Evolutionary conservation across 2,113 vertebrate species (phyloP), one percentile per base, ranked within the genome.

Genomic region (Oreochromis spilurus): DNA sequence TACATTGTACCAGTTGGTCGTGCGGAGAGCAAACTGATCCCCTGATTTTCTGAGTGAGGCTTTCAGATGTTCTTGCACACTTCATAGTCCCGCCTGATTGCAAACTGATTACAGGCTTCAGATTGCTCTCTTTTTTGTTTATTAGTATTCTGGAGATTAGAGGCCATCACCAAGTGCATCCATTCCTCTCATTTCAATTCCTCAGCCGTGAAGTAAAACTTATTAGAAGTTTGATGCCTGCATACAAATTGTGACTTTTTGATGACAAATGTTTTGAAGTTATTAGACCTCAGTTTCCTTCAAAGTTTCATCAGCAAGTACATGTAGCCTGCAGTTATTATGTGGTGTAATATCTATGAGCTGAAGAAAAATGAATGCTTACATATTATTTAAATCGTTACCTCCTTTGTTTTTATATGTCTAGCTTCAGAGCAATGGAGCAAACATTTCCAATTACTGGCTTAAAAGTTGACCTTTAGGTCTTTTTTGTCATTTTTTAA

Each of bases 61-160:
- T 83, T 62, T 91, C 78, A 70, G 72, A 77, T 57, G 78, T 21
- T 40, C 86, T 21, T 50, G 78, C 79, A 26, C 48, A 84, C 84
- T 83, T 77, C 36, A 48, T 50, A 26, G 40, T 75, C 78, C 38
- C 4, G 12, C 84, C 88, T 91, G 87, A 94, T 86, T 90, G 80
- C 67, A 85, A 89, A 89, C 67, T 90, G 84, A 90, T 91, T 90
- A 75, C 67, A 67, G 3, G 52, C 81, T 77, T 88, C 40, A 86
- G 70, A 88, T 90, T 57, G 50, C 75, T 81, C 45, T 60, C 7
- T 52, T 84, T 84, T 84, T 87, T 92, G 84, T 92, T 88, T 91
- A 86, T 93, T 85, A 84, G 88, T 81, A 91, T 94, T 92, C 92
- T 82, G 85, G 36, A 90, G 89, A 92, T 88, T 90, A 91, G 88